phyloP scores from a whole-genome alignment of 2,113 vertebrate species.

The Callocephalon fimbriatum region DNA sequence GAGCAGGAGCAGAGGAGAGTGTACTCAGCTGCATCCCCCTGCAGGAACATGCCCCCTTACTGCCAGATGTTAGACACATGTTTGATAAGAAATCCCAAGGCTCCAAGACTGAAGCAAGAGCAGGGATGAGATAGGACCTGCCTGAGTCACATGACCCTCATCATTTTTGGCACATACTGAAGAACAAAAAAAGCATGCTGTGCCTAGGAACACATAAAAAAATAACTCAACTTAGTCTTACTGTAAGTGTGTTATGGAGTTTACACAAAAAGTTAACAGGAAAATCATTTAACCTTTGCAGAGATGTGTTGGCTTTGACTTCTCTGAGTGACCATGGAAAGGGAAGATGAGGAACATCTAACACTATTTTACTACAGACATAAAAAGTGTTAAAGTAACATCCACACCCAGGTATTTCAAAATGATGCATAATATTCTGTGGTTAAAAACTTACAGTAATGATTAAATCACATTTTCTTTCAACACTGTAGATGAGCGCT shows the following conservation, averaged over 20 bases:
- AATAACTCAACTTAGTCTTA: neutral
- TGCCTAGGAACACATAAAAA: neutral
- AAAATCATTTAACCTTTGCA: neutral
- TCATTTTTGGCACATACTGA: neutral
- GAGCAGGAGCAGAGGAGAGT: neutral
- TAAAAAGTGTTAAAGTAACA: neutral
- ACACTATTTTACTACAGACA: neutral
- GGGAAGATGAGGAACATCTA: neutral
- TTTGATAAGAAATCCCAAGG: neutral
- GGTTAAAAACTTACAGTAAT: neutral
- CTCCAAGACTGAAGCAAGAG: neutral
- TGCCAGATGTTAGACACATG: accelerated
- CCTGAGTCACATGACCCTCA: accelerated
- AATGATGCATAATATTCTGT: neutral
- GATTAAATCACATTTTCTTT: constrained; percentile 5
- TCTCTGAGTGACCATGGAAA: neutral
- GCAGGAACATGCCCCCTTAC: accelerated
- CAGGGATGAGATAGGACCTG: neutral
- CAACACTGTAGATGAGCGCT: neutral
- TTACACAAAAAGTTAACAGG: neutral
- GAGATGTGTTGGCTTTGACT: neutral
- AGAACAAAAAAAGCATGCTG: neutral
- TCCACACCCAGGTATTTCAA: neutral
- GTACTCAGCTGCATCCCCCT: accelerated
- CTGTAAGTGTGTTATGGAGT: neutral